Conservation (phyloP, 2,888 invertebrate species). For the Syrphus vitripennis region DNA sequence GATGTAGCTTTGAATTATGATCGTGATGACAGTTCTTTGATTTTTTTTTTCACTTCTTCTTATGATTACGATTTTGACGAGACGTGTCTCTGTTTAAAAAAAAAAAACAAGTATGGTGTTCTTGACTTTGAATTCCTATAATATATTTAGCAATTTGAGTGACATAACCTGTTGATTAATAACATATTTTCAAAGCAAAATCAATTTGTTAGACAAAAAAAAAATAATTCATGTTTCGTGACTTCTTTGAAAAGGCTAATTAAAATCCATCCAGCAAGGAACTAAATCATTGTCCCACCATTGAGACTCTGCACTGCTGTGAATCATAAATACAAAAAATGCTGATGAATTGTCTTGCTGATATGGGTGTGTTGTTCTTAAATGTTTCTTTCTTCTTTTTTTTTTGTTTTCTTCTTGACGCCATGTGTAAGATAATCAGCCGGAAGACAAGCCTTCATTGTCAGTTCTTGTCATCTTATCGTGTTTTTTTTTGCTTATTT, state of each 20-base stretch:
- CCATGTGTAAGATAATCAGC: constrained; percentile 36
- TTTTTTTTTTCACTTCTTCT: neutral
- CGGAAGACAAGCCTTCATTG: constrained; percentile 46
- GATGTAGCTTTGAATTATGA: constrained; percentile 59
- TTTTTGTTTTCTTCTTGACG: constrained; percentile 18
- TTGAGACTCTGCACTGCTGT: constrained; percentile 6
- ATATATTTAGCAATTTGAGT: constrained; percentile 22
- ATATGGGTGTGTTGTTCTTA: neutral
- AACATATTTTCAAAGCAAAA: constrained; percentile 33
- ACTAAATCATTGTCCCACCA: constrained; percentile 10
- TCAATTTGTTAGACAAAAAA: constrained; percentile 27
- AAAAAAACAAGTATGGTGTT: constrained; percentile 19
- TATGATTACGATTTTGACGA: constrained; percentile 38
- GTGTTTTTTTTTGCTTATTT: neutral
- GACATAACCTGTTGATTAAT: constrained; percentile 24
- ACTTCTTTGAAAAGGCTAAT: constrained; percentile 42
- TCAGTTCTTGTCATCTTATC: constrained; percentile 11
- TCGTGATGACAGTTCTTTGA: constrained; percentile 52
- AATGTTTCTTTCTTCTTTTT: neutral
- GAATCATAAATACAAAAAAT: constrained; percentile 23
- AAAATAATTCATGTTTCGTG: neutral
- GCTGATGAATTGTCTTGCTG: constrained; percentile 3
- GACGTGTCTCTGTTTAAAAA: constrained; percentile 38
- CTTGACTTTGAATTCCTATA: neutral
- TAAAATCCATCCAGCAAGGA: constrained; percentile 35